phyloP scores from a whole-genome alignment of 2,113 vertebrate species.

The Hippocampus mohnikei region DNA sequence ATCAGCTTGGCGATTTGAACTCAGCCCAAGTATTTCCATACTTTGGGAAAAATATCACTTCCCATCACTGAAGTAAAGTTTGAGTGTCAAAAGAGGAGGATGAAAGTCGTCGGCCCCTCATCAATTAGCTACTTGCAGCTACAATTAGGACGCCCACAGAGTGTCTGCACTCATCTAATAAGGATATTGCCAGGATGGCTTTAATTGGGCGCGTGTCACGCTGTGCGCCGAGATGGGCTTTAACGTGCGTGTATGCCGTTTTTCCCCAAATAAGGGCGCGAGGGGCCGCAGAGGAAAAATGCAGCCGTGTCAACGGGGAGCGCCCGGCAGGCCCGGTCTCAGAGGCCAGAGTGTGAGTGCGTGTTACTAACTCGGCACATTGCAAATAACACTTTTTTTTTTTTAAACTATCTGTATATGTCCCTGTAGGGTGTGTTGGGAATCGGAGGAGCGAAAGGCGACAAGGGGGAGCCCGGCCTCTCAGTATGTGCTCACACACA shows the following conservation, averaged over 20 bases:
- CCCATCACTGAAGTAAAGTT: neutral
- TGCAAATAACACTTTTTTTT: neutral
- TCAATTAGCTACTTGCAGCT: conserved; percentile 46
- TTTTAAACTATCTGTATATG: neutral
- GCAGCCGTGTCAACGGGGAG: conserved; percentile 70
- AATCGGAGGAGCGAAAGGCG: conserved; percentile 75
- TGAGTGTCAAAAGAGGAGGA: neutral
- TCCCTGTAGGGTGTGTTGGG: conserved; percentile 73
- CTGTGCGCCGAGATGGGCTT: neutral
- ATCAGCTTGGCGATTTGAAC: no score
- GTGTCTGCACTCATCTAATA: conserved; percentile 14
- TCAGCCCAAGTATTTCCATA: neutral
- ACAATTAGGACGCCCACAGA: conserved; percentile 51
- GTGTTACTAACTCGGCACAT: neutral
- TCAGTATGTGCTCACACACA: conserved; percentile 41
- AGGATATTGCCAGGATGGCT: conserved; percentile 29
- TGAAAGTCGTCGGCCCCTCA: conserved; percentile 6
- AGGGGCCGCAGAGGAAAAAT: conserved; percentile 75
- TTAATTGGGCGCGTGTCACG: conserved; percentile 20
- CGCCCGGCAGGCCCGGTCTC: conserved; percentile 66
- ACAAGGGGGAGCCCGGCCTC: conserved; percentile 84
- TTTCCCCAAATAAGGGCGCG: conserved; percentile 68
- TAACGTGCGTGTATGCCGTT: neutral
- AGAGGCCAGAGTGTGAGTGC: conserved; percentile 74
- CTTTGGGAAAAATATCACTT: neutral